Evolutionary conservation across 2,113 vertebrate genomes (phyloP), one percentile per base, ranked within the genome.

Genomic region (Labeo rohita): DNA sequence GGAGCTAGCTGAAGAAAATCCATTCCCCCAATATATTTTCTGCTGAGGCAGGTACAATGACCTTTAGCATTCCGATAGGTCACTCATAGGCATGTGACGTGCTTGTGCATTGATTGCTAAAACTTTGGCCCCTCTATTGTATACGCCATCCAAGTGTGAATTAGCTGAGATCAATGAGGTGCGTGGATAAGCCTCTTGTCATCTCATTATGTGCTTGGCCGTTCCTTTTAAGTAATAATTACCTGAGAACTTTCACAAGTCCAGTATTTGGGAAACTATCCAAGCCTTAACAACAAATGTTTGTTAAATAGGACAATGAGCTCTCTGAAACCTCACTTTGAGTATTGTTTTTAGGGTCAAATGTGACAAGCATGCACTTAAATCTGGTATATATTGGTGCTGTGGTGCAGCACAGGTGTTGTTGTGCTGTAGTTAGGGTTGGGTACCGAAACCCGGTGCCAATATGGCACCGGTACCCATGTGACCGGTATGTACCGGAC

Each of bases 1-100:
- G 90, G 89, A 90, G 90, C 91, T 90, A 90, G 91, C 88, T 86
- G 91, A 87, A 92, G 89, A 93, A 95, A 95, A 95, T 94, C 92
- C 90, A 95, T 94, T 93, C 86, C 82, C 83, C 89, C 90, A 92
- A 91, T 90, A 90, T 93, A 89, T 59, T 85, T 94, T 93, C 86
- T 92, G 93, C 93, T 93, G 93, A 94, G 91, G 91, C 93, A 94
- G 92, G 92, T 93, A 92, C 80, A 90, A 87, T 86, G 90, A 94
- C 94, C 92, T 94, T 94, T 94, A 93, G 89, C 90, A 87, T 90
- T 94, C 90, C 92, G 89, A 94, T 94, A 93, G 93, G 93, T 93
- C 92, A 93, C 87, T 87, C 79, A 89, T 91, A 88, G 90, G 90
- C 90, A 91, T 75, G 50, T 47, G 61, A 88, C 89, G 80, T 90